Evolutionary conservation across 2,797 vertebrate genomes (phyloP).

Genomic region (Tokudaia tokunoshimensis): DNA sequence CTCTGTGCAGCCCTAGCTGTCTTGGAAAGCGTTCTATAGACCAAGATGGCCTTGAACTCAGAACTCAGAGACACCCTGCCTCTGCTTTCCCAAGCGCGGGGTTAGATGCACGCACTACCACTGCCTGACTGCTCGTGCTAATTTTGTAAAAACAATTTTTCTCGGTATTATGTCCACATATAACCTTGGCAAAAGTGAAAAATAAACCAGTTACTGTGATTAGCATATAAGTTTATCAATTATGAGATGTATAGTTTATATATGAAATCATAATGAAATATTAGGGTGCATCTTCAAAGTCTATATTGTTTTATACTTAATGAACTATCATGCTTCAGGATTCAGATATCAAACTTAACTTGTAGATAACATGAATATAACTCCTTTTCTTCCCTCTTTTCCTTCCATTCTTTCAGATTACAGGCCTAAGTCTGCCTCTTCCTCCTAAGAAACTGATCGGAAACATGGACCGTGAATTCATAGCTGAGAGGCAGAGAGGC

Average conservation of each 20-base stretch:
- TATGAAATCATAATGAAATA: background rate
- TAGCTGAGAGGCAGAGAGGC: slow-evolving; percentile 97
- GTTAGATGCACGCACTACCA: background rate
- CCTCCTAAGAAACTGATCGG: slow-evolving; percentile 98
- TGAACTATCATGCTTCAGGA: background rate
- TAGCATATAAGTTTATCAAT: slow-evolving; percentile 46
- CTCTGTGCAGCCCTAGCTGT: background rate
- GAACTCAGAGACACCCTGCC: background rate
- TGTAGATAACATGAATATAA: slow-evolving; percentile 56
- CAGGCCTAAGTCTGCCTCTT: slow-evolving; percentile 94
- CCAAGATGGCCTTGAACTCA: background rate
- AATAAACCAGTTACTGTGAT: slow-evolving; percentile 25
- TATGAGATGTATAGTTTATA: background rate
- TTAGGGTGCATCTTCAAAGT: slow-evolving; percentile 45
- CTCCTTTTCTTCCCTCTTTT: background rate
- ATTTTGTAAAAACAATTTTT: background rate
- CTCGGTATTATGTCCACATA: background rate
- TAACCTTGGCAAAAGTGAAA: background rate
- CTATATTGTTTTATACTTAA: background rate
- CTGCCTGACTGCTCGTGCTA: background rate
- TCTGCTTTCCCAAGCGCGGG: background rate
- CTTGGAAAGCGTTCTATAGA: background rate
- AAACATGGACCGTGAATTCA: slow-evolving; percentile 99
- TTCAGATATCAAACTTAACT: slow-evolving; percentile 43
- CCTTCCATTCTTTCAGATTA: slow-evolving; percentile 90